Conservation (phyloP, 2,113 vertebrate genomes). For the Haemorhous mexicanus region DNA sequence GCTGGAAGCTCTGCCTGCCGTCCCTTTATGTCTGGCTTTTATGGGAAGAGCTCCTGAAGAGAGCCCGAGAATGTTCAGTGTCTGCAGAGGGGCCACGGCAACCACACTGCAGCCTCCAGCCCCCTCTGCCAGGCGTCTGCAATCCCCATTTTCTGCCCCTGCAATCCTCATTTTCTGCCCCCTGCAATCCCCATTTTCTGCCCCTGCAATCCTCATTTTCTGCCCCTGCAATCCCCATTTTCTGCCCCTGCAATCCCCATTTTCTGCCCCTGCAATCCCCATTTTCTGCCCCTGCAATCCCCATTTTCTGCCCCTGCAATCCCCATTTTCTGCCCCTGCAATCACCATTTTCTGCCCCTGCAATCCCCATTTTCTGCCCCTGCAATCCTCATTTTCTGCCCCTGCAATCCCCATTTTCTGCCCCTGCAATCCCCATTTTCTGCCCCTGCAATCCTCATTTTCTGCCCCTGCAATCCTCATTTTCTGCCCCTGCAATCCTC, state of each 20-base stretch:
- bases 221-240: too few relatives aligned
- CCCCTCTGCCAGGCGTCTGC: neutral
- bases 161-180: neutral
- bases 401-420: too few relatives aligned
- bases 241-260: neutral
- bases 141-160: neutral
- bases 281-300: neutral
- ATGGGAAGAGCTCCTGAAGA: neutral
- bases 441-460: neutral
- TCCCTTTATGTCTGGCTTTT: neutral
- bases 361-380: neutral
- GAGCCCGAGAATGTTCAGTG: fast-evolving
- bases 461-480: neutral
- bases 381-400: too few relatives aligned
- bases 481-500: neutral
- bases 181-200: neutral
- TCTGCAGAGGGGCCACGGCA: fast-evolving
- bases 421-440: neutral
- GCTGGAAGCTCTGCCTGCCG: neutral
- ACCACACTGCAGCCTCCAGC: neutral
- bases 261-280: neutral
- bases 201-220: too few relatives aligned
- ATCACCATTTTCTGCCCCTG: neutral
- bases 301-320: neutral
- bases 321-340: neutral